phyloP scores from a whole-genome alignment of 1,140 invertebrate species.

The Plectrocnemia conspersa region DNA sequence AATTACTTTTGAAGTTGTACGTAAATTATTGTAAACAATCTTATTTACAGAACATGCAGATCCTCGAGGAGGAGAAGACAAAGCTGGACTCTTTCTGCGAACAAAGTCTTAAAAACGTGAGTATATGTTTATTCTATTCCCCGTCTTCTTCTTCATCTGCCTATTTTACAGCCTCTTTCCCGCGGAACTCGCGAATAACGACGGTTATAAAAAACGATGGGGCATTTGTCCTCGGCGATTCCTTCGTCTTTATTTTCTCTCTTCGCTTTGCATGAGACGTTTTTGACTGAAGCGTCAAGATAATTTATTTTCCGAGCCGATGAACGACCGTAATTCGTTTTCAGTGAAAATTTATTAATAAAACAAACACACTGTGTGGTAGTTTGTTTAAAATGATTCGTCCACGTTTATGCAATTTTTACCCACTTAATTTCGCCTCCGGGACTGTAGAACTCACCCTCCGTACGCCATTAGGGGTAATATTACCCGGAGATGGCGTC shows the following conservation, averaged over 20 bases:
- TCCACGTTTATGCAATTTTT: conserved; percentile 14
- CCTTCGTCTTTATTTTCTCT: neutral
- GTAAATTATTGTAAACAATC: conserved; percentile 25
- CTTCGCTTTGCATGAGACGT: neutral
- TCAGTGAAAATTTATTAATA: too few species aligned
- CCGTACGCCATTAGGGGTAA: conserved; percentile 22
- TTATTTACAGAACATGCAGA: conserved; percentile 76
- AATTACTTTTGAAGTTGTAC: neutral
- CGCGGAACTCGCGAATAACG: neutral
- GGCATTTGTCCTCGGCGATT: conserved; percentile 2
- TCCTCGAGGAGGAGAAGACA: conserved; percentile 83
- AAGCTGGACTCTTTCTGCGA: conserved; percentile 87
- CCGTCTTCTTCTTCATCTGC: too few species aligned
- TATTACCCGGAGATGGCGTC: conserved; percentile 18
- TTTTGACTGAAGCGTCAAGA: neutral
- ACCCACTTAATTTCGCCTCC: neutral
- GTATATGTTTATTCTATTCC: conserved; percentile 40
- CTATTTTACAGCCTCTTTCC: conserved; percentile 9
- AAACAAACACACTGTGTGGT: too few species aligned
- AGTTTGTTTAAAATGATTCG: too few species aligned
- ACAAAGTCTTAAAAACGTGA: conserved; percentile 85
- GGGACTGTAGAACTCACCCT: conserved; percentile 4
- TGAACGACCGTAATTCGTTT: neutral
- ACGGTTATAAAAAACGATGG: conserved; percentile 16
- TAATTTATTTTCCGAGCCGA: neutral